These are phyloP conservation scores for Boulengeromyrus knoepffleri DNA, from an alignment of 2,113 vertebrate genomes.

Conservation along the genomic window DNA sequence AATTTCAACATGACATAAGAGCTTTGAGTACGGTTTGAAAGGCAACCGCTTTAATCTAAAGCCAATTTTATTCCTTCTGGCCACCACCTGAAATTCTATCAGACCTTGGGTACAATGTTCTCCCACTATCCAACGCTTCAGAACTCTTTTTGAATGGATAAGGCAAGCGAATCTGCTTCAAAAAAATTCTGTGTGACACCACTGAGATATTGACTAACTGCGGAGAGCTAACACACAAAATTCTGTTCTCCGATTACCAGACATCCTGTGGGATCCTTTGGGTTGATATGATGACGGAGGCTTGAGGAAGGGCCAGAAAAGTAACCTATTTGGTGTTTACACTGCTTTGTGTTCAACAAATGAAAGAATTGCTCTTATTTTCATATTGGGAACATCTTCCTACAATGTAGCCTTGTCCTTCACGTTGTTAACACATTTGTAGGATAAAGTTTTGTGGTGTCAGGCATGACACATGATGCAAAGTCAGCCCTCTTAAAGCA, in stretches of 20 bases:
- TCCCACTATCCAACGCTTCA: not conserved
- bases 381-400: not conserved
- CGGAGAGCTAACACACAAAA: constrained; percentile 5
- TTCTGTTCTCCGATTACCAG: constrained; percentile 26
- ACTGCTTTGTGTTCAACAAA: not conserved
- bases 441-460: not conserved
- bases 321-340: not conserved
- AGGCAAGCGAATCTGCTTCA: not conserved
- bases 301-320: not conserved
- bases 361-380: not conserved
- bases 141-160: not conserved
- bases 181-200: not conserved
- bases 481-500: not conserved
- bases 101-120: not conserved
- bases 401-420: not conserved
- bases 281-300: constrained; percentile 12
- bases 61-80: constrained; percentile 1
- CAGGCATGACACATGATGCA: not conserved
- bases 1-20: not conserved
- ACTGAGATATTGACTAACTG: constrained; percentile 11
- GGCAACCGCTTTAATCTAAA: not conserved
- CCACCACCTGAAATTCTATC: not conserved
- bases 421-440: not conserved
- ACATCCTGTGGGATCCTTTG: constrained; percentile 26
- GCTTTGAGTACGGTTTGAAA: not conserved